Conservation (phyloP, 2,888 invertebrate species). For the Marasmarcha lunaedactyla region DNA sequence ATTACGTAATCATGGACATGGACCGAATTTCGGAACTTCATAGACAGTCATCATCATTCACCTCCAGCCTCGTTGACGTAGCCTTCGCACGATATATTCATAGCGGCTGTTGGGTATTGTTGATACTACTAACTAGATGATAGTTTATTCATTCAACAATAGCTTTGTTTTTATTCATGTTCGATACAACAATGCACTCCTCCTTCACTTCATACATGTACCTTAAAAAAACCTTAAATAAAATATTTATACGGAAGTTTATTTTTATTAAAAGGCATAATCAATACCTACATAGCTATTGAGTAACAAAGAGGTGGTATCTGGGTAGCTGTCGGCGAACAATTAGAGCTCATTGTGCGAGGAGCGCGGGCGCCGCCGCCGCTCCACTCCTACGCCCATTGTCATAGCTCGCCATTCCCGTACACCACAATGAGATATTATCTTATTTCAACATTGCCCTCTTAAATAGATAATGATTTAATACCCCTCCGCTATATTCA, state of each 20-base stretch:
- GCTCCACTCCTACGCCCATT: constrained; percentile 56
- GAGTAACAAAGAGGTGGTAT: constrained; percentile 38
- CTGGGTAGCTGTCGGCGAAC: constrained; percentile 51
- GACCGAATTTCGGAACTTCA: constrained; percentile 56
- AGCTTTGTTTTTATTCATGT: no score
- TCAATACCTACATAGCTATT: neutral
- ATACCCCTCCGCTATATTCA: constrained; percentile 26
- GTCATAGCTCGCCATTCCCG: constrained; percentile 48
- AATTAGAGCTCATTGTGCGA: constrained; percentile 50
- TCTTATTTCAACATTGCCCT: constrained; percentile 39
- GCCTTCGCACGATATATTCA: constrained; percentile 23
- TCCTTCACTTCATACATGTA: no score
- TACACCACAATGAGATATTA: constrained; percentile 50
- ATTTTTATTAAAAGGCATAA: constrained; percentile 2
- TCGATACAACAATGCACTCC: no score
- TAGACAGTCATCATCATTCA: constrained; percentile 61
- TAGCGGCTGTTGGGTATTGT: constrained; percentile 25
- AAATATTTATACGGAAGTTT: neutral
- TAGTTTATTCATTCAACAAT: neutral
- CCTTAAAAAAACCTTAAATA: constrained; percentile 28
- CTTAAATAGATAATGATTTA: constrained; percentile 46
- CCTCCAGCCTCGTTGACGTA: constrained; percentile 57
- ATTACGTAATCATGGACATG: constrained; percentile 63
- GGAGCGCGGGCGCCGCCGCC: constrained; percentile 37
- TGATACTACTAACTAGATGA: constrained; percentile 19